Evolutionary conservation across 2,888 invertebrate species (phyloP), one percentile per base, ranked within the genome.

Genomic region (Eupeodes luniger): DNA sequence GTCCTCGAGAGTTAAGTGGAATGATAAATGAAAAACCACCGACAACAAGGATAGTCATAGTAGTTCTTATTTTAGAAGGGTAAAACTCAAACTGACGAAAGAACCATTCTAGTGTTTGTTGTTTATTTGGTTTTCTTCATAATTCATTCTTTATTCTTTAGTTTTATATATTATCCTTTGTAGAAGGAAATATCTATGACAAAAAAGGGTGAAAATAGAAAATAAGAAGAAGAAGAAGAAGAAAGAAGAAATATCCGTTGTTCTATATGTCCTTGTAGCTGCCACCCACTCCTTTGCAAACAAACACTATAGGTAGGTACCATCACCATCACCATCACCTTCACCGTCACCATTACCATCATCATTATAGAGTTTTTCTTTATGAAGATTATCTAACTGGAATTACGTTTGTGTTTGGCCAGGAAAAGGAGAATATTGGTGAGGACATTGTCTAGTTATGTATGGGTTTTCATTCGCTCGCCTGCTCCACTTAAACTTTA

Each of bases 21-120:
- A 75, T 87, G 87, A 87, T 87, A 87, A 81, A 87, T 87, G 87
- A 87, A 84, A 84, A 53, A 80, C 83, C 78, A 82, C 72, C 53
- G 62, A 66, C 77, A 47, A 72, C 72, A 59, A 44, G 36, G 36
- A 14, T 57, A 36, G 16, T 4, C 27, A 69, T 14, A 53, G 51
- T 27, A 27, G 27, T 27, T 27, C 27, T 27, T 27, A 27, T 27
- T 27, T 27, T 5, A 40, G 40, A 40, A 40, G 40, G 40, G 40
- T 40, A 44, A 82, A 80, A 72, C 70, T 79, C 49, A 69, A 69
- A 72, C 76, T 86, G 74, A 80, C 75, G 82, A 82, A 86, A 79
- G 76, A 61, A 72, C 84, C 72, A 66, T 79, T 82, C 70, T 53
- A 67, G 62, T 40, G 75, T 66, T 83, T 76, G 64, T 80, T 70